phyloP scores from a whole-genome alignment of 2,113 vertebrate genomes.

The Hirundichthys speculiger region DNA sequence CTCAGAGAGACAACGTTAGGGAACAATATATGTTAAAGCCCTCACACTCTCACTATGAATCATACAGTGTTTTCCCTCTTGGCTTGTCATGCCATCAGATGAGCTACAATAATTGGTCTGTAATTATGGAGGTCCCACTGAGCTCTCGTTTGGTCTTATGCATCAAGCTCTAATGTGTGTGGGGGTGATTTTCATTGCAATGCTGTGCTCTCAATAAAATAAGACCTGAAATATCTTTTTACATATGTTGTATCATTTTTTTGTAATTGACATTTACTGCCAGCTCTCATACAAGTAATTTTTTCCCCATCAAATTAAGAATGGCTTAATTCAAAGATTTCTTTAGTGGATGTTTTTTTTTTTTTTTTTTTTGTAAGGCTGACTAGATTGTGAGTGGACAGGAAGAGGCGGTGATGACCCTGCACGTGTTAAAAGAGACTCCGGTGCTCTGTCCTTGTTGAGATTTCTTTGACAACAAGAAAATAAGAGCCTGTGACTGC shows the following conservation, averaged over 20 bases:
- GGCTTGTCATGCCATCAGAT: constrained; percentile 30
- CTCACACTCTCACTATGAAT: constrained; percentile 29
- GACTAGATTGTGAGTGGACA: background rate
- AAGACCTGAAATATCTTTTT: constrained; percentile 3
- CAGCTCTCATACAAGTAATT: no score
- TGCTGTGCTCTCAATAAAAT: constrained; percentile 66
- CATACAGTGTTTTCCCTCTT: constrained; percentile 23
- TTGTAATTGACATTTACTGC: no score
- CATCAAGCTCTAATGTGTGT: constrained; percentile 22
- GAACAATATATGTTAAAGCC: constrained; percentile 35
- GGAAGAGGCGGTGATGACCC: no score
- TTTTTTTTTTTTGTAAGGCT: no score
- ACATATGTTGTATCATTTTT: background rate
- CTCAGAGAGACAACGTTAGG: constrained; percentile 40
- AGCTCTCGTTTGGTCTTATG: constrained; percentile 31
- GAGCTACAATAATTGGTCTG: constrained; percentile 39
- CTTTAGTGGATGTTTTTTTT: background rate
- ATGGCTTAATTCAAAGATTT: no score
- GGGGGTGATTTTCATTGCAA: constrained; percentile 16
- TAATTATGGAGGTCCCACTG: constrained; percentile 17
- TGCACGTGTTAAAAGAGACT: no score
- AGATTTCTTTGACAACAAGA: no score
- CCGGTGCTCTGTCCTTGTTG: no score
- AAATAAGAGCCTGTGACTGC: no score
- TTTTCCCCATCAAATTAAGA: no score